phyloP scores from a whole-genome alignment of 2,797 vertebrate genomes.

The Squalus acanthias region DNA sequence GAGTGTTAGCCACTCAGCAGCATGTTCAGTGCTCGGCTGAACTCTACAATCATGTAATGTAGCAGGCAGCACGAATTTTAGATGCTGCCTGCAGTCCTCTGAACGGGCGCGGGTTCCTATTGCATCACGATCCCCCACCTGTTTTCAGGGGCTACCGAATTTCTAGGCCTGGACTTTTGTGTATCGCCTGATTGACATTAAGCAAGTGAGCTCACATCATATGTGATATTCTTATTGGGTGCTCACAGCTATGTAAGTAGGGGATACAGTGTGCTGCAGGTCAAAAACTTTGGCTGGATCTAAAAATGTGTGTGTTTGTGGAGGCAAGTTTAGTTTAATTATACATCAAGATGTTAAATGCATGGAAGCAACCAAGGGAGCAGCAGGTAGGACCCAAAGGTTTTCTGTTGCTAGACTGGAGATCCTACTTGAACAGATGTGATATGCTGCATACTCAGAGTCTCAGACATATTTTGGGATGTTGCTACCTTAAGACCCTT shows the following conservation, averaged over 20 bases:
- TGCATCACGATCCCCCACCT: too few relatives aligned
- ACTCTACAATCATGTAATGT: too few relatives aligned
- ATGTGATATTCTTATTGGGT: background rate
- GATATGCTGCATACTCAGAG: too few relatives aligned
- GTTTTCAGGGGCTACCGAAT: too few relatives aligned
- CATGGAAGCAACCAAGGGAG: background rate
- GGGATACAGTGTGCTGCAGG: background rate
- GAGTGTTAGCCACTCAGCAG: too few relatives aligned
- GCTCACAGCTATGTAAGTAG: background rate
- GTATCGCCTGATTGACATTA: background rate
- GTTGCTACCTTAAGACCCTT: background rate
- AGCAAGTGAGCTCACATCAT: background rate
- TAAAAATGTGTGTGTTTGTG: background rate
- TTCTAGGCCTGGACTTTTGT: too few relatives aligned
- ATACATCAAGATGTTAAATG: background rate
- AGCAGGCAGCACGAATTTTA: too few relatives aligned
- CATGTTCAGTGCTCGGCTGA: too few relatives aligned
- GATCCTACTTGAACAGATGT: background rate
- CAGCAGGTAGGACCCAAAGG: background rate
- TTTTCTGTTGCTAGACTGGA: background rate
- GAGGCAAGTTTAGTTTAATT: background rate
- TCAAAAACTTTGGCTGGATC: background rate
- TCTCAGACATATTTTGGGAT: background rate
- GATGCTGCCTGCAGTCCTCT: too few relatives aligned
- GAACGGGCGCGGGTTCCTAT: too few relatives aligned